Base-by-base conservation (phyloP, 1,140 invertebrate species). In the Macrobrachium rosenbergii region DNA sequence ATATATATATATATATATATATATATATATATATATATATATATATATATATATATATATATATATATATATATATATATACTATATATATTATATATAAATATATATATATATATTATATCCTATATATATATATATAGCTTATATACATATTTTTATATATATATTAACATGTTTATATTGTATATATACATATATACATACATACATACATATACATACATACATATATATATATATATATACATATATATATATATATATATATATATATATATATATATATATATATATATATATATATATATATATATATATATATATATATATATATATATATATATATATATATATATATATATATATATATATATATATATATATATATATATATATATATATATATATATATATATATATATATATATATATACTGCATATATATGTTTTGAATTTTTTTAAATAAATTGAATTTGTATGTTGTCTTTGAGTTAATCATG, bases 351-450 rank as follows among this genome's bases (percentile, higher is more conserved):
- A 21, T 21, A 58, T 60, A 19, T 59, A 17, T 62, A 62, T 62
- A 28, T 23, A 28, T n/a, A n/a, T n/a, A n/a, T n/a, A n/a, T n/a
- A 69, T 37, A 73, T 73, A 73, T 73, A 37, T 37, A 73, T 73
- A 73, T 73, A 73, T 73, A 73, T 73, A 73, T 73, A 73, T 73
- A 73, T 73, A 73, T 73, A 73, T 73, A 73, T 73, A 73, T 73
- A 73, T 73, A 73, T 73, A 73, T 73, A 73, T 73, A 73, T 73
- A 73, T 73, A 73, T 73, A 73, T 73, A 73, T 73, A 73, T 37
- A 73, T 37, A 73, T 73, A 37, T 37, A 73, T 73, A 73, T 73
- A 73, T 37, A 73, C 45, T n/a, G n/a, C n/a, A n/a, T n/a, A n/a
- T n/a, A n/a, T n/a, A n/a, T n/a, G n/a, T n/a, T 43, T 73, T 43